Conservation (phyloP, 2,888 invertebrate species). For the Charanyca ferruginea region DNA sequence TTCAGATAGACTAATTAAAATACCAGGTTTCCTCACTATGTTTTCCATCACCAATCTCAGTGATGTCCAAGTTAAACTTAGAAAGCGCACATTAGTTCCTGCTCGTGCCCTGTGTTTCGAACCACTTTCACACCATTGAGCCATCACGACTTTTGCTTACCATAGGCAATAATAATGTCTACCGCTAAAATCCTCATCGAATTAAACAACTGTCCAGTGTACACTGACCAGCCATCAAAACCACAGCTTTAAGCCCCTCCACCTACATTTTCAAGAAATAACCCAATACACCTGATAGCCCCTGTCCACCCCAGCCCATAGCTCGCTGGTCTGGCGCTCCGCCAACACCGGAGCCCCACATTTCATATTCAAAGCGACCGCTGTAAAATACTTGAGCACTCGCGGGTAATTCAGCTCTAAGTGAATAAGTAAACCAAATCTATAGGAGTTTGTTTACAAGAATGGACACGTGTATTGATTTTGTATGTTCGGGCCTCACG, state of each 20-base stretch:
- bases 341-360: slow-evolving; percentile 52
- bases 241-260: not conserved
- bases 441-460: slow-evolving; percentile 57
- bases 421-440: slow-evolving; percentile 64
- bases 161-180: too few species aligned
- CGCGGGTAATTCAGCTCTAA: slow-evolving; percentile 39
- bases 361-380: slow-evolving; percentile 43
- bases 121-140: too few species aligned
- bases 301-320: slow-evolving; percentile 10
- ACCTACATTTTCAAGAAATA: slow-evolving; percentile 4
- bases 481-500: not conserved
- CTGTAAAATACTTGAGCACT: slow-evolving; percentile 43
- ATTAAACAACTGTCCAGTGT: not conserved
- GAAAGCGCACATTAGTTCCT: too few species aligned
- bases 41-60: too few species aligned
- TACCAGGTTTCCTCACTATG: too few species aligned
- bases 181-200: too few species aligned
- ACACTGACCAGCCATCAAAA: not conserved
- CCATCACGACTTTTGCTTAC: too few species aligned
- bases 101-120: too few species aligned
- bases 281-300: slow-evolving; percentile 10
- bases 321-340: slow-evolving; percentile 37
- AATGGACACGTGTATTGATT: slow-evolving; percentile 46
- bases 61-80: too few species aligned
- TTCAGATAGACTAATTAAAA: too few species aligned